Base-by-base conservation (phyloP, 2,888 invertebrate species). In the Caenorhabditis plicata region DNA sequence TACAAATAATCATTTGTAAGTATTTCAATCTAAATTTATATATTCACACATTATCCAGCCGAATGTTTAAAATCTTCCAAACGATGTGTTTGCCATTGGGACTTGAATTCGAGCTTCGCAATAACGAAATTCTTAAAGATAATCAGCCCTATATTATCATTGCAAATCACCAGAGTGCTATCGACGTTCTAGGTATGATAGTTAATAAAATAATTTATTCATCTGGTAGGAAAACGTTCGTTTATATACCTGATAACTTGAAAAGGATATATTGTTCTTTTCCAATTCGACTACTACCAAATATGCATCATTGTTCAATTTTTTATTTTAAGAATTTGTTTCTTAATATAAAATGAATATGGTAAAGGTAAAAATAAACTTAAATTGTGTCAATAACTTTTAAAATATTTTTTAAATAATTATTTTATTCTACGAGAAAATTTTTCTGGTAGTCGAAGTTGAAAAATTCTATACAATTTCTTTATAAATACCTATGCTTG, bases 151-250 rank as follows among this genome's bases (percentile, higher is more conserved):
- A 54, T 42, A 75, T 80, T 26, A 44, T 81, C 38, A 68, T 81
- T 23, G 67, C 67, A 32, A 80, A 80, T 42, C 80, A 80, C 48
- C 80, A 80, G 55, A 77, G 76, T 35, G 70, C 74, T 23, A 15
- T 80, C 22, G 80, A 81, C 50, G 63, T 78, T 20, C 55, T 71
- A 17, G 69, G 76, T 76, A 17, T 53, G 56, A n/a, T n/a, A n/a
- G n/a, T n/a, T n/a, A n/a, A n/a, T n/a, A n/a, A 26, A n/a, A 4
- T 27, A 19, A 27, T n/a, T n/a, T n/a, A n/a, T n/a, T n/a, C n/a
- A n/a, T n/a, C n/a, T n/a, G n/a, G n/a, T n/a, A n/a, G n/a, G n/a
- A n/a, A n/a, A n/a, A n/a, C n/a, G n/a, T n/a, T n/a, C n/a, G n/a
- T n/a, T n/a, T n/a, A n/a, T n/a, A n/a, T n/a, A n/a, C n/a, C n/a